Evolutionary conservation across 2,113 vertebrate species (phyloP).

Genomic region (Peromyscus polionotus): DNA sequence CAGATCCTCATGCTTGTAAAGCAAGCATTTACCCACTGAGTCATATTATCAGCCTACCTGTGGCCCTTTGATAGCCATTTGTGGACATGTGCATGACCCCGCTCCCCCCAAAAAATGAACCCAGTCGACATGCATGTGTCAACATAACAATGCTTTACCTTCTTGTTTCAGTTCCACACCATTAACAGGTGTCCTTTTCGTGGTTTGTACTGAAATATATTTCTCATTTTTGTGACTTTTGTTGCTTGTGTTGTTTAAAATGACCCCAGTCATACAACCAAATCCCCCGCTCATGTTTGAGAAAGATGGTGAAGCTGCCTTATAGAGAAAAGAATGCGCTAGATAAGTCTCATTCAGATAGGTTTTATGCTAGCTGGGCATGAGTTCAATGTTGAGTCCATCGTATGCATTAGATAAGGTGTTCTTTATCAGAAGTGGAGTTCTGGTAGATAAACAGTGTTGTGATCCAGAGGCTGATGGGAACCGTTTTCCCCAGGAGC

Average conservation of each 20-base stretch:
- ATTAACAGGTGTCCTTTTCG: neutral
- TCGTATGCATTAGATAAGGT: neutral
- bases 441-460: neutral
- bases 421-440: neutral
- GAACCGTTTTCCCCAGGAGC: neutral
- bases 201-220: neutral
- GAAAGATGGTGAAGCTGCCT: neutral
- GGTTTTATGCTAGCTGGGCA: neutral
- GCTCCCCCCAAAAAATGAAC: neutral
- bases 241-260: conserved; percentile 30
- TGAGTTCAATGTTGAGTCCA: neutral
- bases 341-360: neutral
- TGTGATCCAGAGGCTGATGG: conserved; percentile 15
- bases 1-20: neutral
- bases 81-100: neutral
- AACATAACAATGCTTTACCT: neutral
- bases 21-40: neutral
- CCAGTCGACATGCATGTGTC: neutral
- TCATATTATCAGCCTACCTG: neutral
- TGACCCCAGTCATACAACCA: neutral
- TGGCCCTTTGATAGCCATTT: neutral
- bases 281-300: neutral
- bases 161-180: neutral
- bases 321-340: neutral
- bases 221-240: neutral